Base-by-base conservation (phyloP, 2,113 vertebrate species). In the Caretta caretta region DNA sequence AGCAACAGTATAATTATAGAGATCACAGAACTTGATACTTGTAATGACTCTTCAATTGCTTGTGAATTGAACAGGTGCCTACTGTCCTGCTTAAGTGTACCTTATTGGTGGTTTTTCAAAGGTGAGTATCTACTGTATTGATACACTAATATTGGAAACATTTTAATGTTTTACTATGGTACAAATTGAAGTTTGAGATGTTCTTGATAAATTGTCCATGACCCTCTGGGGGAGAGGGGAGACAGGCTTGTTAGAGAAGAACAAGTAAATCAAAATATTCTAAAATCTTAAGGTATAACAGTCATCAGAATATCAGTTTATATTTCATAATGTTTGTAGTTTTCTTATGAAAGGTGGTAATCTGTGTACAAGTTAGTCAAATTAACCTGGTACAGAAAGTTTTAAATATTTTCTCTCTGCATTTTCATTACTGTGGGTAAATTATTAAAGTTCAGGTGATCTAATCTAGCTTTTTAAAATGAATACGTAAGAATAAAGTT, bases 1-100 rank as follows among this genome's bases (percentile, higher is more conserved):
- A 95, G 92, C 69, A 94, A 89, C 42, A 90, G 87, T 89, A 90
- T 92, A 89, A 91, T 92, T 90, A 87, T 94, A 72, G 4, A 14
- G 56, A 10, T 48, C 38, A 48, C 80, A 82, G 53, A 20, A 82
- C 12, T 25, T 38, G 93, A 20, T 94, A 46, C 57, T 24, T 57
- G 27, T 29, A 53, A 92, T 86, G 42, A 54, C 56, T 94, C 62
- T 92, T 92, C 79, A 93, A 35, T 42, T 88, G n/a, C 90, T 62
- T 10, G 13, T 83, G 10, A 69, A 86, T 81, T 35, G 42, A 49
- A 49, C 27, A 38, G 9, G 2, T 78, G 90, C 24, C 22, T 38
- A 56, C 25, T 83, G 11, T 91, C 5, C 16, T 82, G 2, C 29
- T 76, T 56, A 90, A 48, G 87, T 85, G 80, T 94, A 85, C 5